Conservation (phyloP, 2,888 invertebrate genomes). For the Archips xylosteana region DNA sequence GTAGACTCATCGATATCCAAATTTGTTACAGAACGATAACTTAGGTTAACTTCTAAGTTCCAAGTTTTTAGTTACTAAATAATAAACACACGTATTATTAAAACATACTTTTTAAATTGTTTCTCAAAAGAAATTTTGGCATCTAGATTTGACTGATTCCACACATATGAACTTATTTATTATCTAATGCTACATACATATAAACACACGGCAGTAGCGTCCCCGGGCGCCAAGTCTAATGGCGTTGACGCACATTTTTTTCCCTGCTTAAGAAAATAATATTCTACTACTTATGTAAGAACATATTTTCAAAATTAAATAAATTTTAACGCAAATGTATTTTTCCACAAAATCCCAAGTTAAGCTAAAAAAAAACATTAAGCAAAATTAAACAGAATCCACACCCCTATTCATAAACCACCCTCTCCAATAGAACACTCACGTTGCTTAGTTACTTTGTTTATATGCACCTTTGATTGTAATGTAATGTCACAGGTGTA, state of each 20-base stretch:
- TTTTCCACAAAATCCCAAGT: not conserved
- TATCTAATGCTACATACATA: too few species aligned
- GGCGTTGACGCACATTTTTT: not conserved
- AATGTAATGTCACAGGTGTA: slow-evolving; percentile 21
- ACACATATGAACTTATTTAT: too few species aligned
- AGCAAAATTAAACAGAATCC: not conserved
- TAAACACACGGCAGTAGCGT: too few species aligned
- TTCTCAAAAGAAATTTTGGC: too few species aligned
- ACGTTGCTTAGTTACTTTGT: slow-evolving; percentile 6
- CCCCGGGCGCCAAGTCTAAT: not conserved
- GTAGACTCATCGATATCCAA: slow-evolving; percentile 3
- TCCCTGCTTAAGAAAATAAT: too few species aligned
- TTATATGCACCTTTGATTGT: slow-evolving; percentile 5
- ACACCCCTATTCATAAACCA: slow-evolving; percentile 11
- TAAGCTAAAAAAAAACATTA: not conserved
- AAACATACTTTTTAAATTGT: too few species aligned
- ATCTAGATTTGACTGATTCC: too few species aligned
- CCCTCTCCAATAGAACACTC: slow-evolving; percentile 13
- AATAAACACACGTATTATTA: too few species aligned
- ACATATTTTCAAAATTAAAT: too few species aligned
- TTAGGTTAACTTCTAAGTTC: not conserved
- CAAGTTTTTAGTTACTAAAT: not conserved
- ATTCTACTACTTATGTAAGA: too few species aligned
- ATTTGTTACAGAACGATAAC: not conserved
- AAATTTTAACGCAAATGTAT: not conserved